phyloP scores from a whole-genome alignment of 2,797 vertebrate genomes.

The Gobionotothen gibberifrons region DNA sequence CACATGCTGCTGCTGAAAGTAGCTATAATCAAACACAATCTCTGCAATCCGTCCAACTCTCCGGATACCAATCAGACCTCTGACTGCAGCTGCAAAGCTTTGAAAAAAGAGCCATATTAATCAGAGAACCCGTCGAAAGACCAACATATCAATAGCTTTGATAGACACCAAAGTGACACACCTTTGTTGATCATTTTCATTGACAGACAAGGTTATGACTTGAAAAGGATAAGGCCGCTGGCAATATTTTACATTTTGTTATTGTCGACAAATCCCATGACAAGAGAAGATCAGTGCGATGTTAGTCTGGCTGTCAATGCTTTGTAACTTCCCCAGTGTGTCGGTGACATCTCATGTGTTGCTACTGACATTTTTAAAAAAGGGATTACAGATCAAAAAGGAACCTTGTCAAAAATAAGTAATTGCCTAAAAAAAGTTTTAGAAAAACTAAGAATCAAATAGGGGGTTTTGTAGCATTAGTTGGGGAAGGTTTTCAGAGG shows the following conservation, averaged over 20 bases:
- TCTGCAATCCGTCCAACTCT: slow-evolving; percentile 23
- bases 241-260: neutral
- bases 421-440: neutral
- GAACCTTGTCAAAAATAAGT: neutral
- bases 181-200: slow-evolving; percentile 4
- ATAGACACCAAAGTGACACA: slow-evolving; percentile 12
- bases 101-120: slow-evolving; percentile 6
- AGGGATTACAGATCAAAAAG: neutral
- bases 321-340: slow-evolving; percentile 8
- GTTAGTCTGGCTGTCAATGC: neutral
- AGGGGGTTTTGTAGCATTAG: neutral
- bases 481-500: neutral
- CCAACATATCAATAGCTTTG: neutral
- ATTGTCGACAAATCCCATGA: neutral
- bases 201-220: neutral
- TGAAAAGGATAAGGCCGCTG: neutral
- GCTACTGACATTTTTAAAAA: slow-evolving; percentile 2
- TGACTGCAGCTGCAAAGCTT: slow-evolving; percentile 11
- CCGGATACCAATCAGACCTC: slow-evolving; percentile 32
- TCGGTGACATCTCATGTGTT: neutral
- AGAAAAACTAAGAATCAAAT: neutral
- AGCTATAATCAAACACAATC: slow-evolving; percentile 46
- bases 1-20: slow-evolving; percentile 38
- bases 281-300: neutral
- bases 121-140: neutral